Percentiles rank a stretch among this genome's conserved stretches.
Conservation (phyloP, 2,113 vertebrate species). For the Mellivora capensis region DNA sequence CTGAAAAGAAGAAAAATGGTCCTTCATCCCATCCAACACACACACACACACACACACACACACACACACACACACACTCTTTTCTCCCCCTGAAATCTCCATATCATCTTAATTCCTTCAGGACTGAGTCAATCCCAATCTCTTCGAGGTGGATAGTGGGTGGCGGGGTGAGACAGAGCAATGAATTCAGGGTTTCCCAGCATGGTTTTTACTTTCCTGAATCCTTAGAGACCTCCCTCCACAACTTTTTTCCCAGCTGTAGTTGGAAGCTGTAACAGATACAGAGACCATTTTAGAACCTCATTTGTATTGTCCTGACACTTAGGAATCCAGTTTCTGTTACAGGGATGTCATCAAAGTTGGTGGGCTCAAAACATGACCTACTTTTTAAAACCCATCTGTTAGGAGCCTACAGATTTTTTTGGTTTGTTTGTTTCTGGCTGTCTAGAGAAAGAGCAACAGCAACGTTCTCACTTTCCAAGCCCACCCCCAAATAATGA, state of each 20-base stretch:
- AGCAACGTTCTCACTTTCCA: conserved; percentile 57
- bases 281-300: conserved; percentile 70
- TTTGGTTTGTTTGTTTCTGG: conserved; percentile 69
- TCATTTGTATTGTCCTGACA: conserved; percentile 74
- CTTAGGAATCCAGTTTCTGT: conserved; percentile 72
- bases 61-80: not conserved
- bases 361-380: conserved; percentile 75
- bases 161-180: not conserved
- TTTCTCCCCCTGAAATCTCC: not conserved
- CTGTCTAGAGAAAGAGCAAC: conserved; percentile 63
- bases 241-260: conserved; percentile 65
- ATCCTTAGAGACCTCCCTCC: conserved; percentile 49
- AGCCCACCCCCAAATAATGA: conserved; percentile 36
- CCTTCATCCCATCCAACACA: not conserved
- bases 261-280: conserved; percentile 74
- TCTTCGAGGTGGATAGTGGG: not conserved
- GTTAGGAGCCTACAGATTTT: conserved; percentile 72
- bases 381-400: conserved; percentile 77
- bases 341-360: conserved; percentile 73
- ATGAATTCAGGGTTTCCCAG: conserved; percentile 41
- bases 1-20: conserved; percentile 2
- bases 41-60: not conserved
- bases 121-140: not conserved
- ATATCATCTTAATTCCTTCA: conserved; percentile 24
- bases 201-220: conserved; percentile 45